Base-by-base conservation (phyloP, 2,888 invertebrate genomes). In the Orchesella flavescens region DNA sequence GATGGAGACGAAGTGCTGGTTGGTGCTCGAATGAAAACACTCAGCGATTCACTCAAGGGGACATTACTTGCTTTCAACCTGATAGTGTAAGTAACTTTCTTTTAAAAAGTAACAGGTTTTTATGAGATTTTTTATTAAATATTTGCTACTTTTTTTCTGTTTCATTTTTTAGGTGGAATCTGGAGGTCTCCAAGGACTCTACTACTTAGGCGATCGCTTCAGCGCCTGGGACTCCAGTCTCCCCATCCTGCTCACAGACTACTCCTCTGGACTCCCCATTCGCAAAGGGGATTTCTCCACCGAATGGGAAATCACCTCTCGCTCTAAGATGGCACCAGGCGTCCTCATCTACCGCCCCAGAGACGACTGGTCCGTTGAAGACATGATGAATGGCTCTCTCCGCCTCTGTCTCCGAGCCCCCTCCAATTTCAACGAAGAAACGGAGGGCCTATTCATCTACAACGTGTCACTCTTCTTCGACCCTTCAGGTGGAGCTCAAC, bases 1-100 rank as follows among this genome's bases (percentile, higher is more conserved):
- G 85, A 21, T 86, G 86, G 86, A 44, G 84, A 43, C 43, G 83
- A 57, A 84, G 83, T 24, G 69, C 76, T 10, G 61, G 73, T 4
- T 86, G 86, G 86, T 86, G 86, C 34, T 77, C 66, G 15, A 24
- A 65, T 12, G 86, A 85, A 71, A 74, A 84, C 13, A 75, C 81
- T 0, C 84, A 82, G 43, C 49, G 84, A 0, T 86, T 83, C 19
- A 83, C 77, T 13, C 78, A 86, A 46, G 83, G 83, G 9, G 86
- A 83, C 17, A 43, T 84, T 0, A 83, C 84, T 1, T 86, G 86
- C 61, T 86, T 86, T 44, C 43, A 69, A 43, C 84, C 75, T 1
- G 74, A 83, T 13, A 19, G 46, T 2, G 85, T 85, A 80, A 66
- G 46, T 49, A 44, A 55, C 55, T 17, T n/a, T n/a, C n/a, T n/a